phyloP scores from a whole-genome alignment of 2,888 invertebrate genomes.

The Gymnocheta viridis region DNA sequence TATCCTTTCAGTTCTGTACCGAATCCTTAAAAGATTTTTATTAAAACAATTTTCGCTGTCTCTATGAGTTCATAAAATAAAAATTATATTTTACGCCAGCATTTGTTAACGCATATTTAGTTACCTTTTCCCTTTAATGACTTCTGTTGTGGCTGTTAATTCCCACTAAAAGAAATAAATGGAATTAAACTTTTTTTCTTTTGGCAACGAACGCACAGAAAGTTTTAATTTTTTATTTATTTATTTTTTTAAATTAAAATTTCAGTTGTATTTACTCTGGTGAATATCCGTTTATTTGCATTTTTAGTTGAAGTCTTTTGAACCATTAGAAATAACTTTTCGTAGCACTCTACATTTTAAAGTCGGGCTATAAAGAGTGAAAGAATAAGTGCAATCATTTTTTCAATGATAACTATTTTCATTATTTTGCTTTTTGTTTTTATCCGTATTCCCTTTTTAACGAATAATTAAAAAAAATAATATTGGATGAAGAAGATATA shows the following conservation, averaged over 20 bases:
- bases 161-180: background rate
- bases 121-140: background rate
- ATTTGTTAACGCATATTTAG: background rate
- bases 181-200: background rate
- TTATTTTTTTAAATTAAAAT: conserved; percentile 5
- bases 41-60: background rate
- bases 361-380: background rate
- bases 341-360: background rate
- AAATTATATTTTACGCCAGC: background rate
- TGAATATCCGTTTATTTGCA: conserved; percentile 43
- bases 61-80: background rate
- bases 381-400: no score
- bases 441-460: no score
- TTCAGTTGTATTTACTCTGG: conserved; percentile 24
- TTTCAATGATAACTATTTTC: no score
- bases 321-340: conserved; percentile 18
- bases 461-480: no score
- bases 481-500: no score
- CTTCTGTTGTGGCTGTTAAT: background rate
- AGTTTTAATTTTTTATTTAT: conserved; percentile 4
- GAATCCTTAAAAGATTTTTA: background rate
- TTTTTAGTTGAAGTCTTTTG: conserved; percentile 40
- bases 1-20: background rate
- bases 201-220: background rate
- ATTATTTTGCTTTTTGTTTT: no score